A percentile compares a stretch with the other conserved stretches of the same genome.
Conservation (phyloP, 2,797 vertebrate genomes). For the Pangasius macronema region DNA sequence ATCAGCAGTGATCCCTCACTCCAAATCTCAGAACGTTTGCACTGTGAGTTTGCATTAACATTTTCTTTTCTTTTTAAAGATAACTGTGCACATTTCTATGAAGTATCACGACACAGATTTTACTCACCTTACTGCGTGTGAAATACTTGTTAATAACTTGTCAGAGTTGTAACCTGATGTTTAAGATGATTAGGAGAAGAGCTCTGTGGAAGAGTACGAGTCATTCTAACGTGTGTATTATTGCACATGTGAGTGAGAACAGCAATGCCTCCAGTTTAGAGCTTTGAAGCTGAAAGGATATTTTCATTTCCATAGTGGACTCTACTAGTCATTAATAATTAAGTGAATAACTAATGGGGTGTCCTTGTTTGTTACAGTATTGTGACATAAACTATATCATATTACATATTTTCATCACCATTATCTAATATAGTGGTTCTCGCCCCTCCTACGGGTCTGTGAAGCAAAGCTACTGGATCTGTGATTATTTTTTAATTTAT, state of each 20-base stretch:
- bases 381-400: background rate
- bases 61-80: background rate
- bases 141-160: background rate
- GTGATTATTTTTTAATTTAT: too few species aligned
- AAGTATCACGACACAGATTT: background rate
- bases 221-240: too few species aligned
- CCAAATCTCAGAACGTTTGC: background rate
- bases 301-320: too few species aligned
- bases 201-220: background rate
- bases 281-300: too few species aligned
- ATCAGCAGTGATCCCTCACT: background rate
- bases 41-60: background rate
- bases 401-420: background rate
- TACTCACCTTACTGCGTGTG: background rate
- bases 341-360: background rate
- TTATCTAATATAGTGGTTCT: background rate
- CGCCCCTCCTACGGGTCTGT: too few species aligned
- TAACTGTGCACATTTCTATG: background rate
- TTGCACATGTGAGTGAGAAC: too few species aligned
- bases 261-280: too few species aligned
- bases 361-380: too few species aligned
- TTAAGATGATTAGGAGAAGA: background rate
- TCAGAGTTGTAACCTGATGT: background rate
- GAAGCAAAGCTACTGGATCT: too few species aligned
- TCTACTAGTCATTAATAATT: background rate